Base-by-base conservation (phyloP, 2,888 invertebrate genomes). In the Stenodera caucasica region DNA sequence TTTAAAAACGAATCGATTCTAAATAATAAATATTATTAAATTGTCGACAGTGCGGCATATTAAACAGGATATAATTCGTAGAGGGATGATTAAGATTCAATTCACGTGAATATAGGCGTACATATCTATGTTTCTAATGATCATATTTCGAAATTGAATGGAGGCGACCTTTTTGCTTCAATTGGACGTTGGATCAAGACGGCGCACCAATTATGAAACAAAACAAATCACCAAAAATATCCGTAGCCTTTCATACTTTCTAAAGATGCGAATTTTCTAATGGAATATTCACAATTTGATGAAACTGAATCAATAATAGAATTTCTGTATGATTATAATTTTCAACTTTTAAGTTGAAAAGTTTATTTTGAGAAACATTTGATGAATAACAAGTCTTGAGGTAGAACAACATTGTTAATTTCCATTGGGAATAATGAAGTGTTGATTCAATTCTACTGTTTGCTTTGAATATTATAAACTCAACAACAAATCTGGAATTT, bases 61-160 rank as follows among this genome's bases (percentile, higher is more conserved):
- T 18, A 45, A 45, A 4, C 45, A 11, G 2, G 21, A 45, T 21
- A 45, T 18, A 8, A 32, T 2, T 21, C 15, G 12, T 18, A 21
- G 21, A 21, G 2, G 45, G 45, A 45, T 45, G 12, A 45, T 45
- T 45, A 45, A 45, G 45, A 45, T 45, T 45, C 45, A 45, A 45
- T 45, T 21, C 45, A 21, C 45, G 12, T 21, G 21, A 45, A 7
- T 45, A 9, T 45, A 18, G 45, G 21, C 45, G 11, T 67, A 66
- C 68, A 69, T 66, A 64, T 69, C 64, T 66, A 69, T 69, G 62
- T 70, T 67, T 58, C 61, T 60, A 63, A 64, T 58, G 64, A 63
- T 65, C 60, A n/a, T n/a, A 66, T 62, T 61, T 12, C 45, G 18
- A 12, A 45, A 21, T 12, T 7, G 21, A 45, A 15, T 2, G 15